Percentiles rank a stretch among this genome's conserved stretches.
Conservation (phyloP, 1,140 invertebrate species). For the Monomorium pharaonis region DNA sequence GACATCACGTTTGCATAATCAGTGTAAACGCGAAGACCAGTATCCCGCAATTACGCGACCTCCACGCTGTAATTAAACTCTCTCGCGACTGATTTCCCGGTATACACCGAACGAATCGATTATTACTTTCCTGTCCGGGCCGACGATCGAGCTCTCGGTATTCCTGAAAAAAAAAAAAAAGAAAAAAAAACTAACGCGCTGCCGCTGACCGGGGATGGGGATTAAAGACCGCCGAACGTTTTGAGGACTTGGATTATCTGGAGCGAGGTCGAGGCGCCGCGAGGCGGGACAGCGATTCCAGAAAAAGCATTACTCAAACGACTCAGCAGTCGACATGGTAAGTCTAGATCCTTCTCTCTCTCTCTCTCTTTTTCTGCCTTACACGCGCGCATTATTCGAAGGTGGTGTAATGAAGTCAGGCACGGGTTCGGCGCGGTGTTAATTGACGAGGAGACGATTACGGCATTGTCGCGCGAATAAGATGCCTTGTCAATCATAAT, state of each 20-base stretch:
- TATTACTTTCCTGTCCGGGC: conserved; percentile 21
- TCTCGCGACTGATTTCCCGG: conserved; percentile 36
- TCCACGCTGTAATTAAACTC: conserved; percentile 54
- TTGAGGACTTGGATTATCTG: conserved; percentile 43
- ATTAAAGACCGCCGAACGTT: conserved; percentile 20
- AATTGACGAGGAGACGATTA: conserved; percentile 78
- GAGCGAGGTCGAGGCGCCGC: conserved; percentile 49
- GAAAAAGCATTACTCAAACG: conserved; percentile 62
- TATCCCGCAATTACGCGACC: conserved; percentile 31
- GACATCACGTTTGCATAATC: conserved; percentile 9
- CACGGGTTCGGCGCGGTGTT: conserved; percentile 69
- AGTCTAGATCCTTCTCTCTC: not conserved
- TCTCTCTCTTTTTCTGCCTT: not conserved
- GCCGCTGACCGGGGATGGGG: not conserved
- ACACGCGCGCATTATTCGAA: conserved; percentile 69
- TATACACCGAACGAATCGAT: conserved; percentile 20
- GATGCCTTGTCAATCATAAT: conserved; percentile 76
- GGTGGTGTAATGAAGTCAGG: conserved; percentile 73
- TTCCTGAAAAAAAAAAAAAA: too few relatives aligned
- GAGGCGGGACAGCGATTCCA: conserved; percentile 28
- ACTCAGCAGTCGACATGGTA: not conserved
- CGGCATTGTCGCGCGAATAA: conserved; percentile 77
- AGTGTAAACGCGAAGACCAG: not conserved
- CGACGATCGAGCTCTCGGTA: not conserved
- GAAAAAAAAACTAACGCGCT: not conserved